A percentile compares a stretch with the other conserved stretches of the same genome.
phyloP scores from a whole-genome alignment of 2,113 vertebrate species.

The Carollia perspicillata region DNA sequence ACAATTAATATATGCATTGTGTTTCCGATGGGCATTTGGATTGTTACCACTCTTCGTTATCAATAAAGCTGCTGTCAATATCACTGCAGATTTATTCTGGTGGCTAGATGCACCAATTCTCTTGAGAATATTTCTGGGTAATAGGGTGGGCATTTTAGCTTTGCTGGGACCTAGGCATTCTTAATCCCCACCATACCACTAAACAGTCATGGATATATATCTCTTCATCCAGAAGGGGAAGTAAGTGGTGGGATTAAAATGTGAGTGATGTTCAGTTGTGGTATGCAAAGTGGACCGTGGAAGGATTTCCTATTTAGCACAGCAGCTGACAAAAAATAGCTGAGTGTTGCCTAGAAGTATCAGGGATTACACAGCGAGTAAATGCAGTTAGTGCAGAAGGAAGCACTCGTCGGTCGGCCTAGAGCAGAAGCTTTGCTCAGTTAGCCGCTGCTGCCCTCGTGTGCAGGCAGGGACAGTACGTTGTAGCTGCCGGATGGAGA shows the following conservation, averaged over 20 bases:
- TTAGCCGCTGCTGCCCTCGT: too few species aligned
- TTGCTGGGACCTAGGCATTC: background rate
- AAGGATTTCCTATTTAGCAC: background rate
- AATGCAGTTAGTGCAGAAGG: background rate
- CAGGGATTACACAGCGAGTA: background rate
- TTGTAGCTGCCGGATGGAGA: background rate
- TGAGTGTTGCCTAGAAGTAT: background rate
- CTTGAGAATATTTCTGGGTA: background rate
- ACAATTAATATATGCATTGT: background rate
- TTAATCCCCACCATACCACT: background rate
- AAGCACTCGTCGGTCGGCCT: background rate
- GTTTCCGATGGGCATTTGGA: background rate
- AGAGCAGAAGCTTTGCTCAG: background rate
- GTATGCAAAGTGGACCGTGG: background rate
- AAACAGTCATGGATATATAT: background rate
- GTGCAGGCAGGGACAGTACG: background rate
- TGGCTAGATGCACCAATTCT: background rate
- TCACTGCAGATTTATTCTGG: background rate
- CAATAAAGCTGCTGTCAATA: background rate
- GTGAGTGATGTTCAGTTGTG: background rate
- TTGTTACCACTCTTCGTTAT: background rate
- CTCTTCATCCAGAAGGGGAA: background rate
- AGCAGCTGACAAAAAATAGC: background rate
- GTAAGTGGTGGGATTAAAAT: background rate
- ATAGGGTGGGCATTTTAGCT: background rate